Conservation (phyloP, 2,797 vertebrate species). For the Falco novaeseelandiae region DNA sequence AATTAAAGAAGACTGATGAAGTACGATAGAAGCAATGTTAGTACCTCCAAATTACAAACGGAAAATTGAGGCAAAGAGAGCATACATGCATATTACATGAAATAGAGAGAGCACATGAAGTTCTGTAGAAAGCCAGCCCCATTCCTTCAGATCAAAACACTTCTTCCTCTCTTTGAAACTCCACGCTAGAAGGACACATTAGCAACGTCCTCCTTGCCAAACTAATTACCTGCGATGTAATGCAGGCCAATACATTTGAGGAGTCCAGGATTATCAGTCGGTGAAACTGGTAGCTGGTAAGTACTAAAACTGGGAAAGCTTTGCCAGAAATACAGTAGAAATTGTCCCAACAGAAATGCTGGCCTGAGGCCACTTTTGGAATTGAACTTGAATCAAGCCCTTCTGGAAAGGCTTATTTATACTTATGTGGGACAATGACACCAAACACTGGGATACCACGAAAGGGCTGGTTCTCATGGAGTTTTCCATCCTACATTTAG, state of each 20-base stretch:
- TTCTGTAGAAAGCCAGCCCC: not conserved
- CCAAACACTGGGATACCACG: not conserved
- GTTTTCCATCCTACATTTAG: conserved; percentile 9
- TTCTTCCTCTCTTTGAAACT: not conserved
- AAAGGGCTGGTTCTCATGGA: conserved; percentile 16
- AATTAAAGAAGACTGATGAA: conserved; percentile 49
- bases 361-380: not conserved
- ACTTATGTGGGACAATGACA: not conserved
- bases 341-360: not conserved
- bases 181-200: not conserved
- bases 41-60: not conserved
- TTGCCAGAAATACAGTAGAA: not conserved
- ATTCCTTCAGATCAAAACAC: not conserved
- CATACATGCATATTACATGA: not conserved
- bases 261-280: not conserved
- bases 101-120: not conserved
- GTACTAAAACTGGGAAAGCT: not conserved
- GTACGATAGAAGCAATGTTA: not conserved
- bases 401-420: conserved; percentile 34
- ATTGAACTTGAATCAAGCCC: not conserved
- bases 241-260: not conserved
- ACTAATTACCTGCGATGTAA: not conserved
- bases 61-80: not conserved
- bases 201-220: not conserved
- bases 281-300: not conserved